Evolutionary conservation across 1,140 invertebrate genomes (phyloP), one percentile per base, ranked within the genome.

Genomic region (Drosophila pectinifera): DNA sequence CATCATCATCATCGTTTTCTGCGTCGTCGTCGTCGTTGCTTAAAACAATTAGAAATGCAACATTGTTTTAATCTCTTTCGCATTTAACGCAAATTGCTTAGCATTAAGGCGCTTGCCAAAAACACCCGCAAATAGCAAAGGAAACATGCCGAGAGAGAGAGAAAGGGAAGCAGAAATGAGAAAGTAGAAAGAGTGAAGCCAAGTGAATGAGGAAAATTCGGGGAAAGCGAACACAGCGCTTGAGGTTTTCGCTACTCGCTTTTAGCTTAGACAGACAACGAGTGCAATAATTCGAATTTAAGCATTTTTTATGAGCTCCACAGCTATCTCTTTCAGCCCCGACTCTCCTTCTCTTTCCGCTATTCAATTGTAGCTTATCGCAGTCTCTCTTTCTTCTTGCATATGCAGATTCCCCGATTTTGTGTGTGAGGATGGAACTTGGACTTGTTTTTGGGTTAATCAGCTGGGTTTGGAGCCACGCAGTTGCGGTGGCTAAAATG

Each of bases 1-100:
- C 59, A 55, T 57, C 54, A 36, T 64, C 59, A 63, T 57, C 53
- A 42, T 51, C n/a, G 42, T 39, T 11, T 11, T 38, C 48, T 10
- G 34, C 49, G 31, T 70, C 61, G 43, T 43, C 43, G 43, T 70
- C 48, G 34, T 75, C 58, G 83, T 76, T 83, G 84, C 84, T 88
- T 89, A 84, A 89, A 89, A 89, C 84, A 89, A 89, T 89, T 89
- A 89, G 84, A 89, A 89, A 84, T 89, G 84, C 84, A 89, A 89
- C 84, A 89, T 89, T 84, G 84, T 89, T 89, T 89, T 89, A 89
- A 89, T 89, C 84, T 89, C 84, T 89, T 89, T 84, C 69, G 84
- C 84, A 89, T 89, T 89, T 80, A 89, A 89, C 80, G 80, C 85
- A 89, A 89, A 89, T 89, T 84, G 84, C 84, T 89, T 48, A 61